Evolutionary conservation across 2,113 vertebrate species (phyloP).

Genomic region (Sebastes schlegelii): DNA sequence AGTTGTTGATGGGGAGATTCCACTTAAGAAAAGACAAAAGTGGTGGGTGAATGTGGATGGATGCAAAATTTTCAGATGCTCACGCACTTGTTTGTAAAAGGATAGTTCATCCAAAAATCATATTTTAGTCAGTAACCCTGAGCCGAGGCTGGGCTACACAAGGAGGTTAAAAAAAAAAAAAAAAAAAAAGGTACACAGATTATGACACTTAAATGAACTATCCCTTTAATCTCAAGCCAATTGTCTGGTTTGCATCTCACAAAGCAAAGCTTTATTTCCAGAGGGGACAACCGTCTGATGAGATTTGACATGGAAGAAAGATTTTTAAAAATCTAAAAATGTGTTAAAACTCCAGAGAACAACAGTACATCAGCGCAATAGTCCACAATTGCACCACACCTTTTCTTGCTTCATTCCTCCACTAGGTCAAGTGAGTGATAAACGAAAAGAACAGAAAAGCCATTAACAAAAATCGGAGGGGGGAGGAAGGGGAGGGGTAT

Average conservation of each 20-base stretch:
- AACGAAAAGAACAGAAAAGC: slow-evolving; percentile 70
- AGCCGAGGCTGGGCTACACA: slow-evolving; percentile 46
- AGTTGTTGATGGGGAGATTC: slow-evolving; percentile 86
- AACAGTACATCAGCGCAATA: slow-evolving; percentile 48
- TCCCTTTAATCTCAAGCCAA: slow-evolving; percentile 78
- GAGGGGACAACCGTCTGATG: slow-evolving; percentile 72
- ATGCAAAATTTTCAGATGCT: slow-evolving; percentile 81
- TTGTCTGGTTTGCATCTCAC: slow-evolving; percentile 76
- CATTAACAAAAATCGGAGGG: slow-evolving; percentile 50
- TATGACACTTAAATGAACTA: slow-evolving; percentile 58
- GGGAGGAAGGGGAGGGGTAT: slow-evolving; percentile 3
- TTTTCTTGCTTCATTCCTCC: slow-evolving; percentile 65
- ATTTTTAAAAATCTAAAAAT: slow-evolving; percentile 59
- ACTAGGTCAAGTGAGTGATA: slow-evolving; percentile 73
- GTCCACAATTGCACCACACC: slow-evolving; percentile 71
- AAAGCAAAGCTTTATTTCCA: slow-evolving; percentile 75
- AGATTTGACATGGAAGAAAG: slow-evolving; percentile 59
- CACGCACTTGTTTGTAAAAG: slow-evolving; percentile 69
- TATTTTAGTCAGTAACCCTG: slow-evolving; percentile 66
- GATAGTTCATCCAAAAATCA: slow-evolving; percentile 58
- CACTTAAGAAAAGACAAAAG: slow-evolving; percentile 81
- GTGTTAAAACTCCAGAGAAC: slow-evolving; percentile 69
- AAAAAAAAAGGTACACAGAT: not conserved
- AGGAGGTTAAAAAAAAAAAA: slow-evolving; percentile 63
- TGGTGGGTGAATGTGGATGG: slow-evolving; percentile 67